Conservation (phyloP, 2,113 vertebrate species). For the Saccopteryx leptura region DNA sequence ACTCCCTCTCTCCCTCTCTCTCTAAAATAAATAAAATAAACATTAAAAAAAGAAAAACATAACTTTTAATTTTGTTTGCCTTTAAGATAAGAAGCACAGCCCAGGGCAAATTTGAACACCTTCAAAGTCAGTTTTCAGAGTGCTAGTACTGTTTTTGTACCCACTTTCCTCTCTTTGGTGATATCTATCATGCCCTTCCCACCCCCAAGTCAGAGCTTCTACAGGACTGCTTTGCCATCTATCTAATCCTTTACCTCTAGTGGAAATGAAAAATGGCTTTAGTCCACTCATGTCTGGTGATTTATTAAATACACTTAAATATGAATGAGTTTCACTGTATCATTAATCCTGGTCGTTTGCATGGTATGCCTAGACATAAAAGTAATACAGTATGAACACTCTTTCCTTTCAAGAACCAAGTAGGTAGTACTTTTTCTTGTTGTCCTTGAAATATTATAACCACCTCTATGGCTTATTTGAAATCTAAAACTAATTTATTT, state of each 20-base stretch:
- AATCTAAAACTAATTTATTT: constrained; percentile 41
- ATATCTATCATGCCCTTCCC: not conserved
- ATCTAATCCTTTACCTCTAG: not conserved
- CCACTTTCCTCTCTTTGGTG: not conserved
- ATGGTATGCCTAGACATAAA: not conserved
- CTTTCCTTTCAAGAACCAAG: not conserved
- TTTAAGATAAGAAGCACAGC: not conserved
- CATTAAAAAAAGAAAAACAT: not conserved
- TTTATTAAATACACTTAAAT: not conserved
- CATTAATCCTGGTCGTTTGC: not conserved
- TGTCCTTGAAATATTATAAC: constrained; percentile 43
- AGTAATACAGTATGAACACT: constrained; percentile 16
- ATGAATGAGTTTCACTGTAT: constrained; percentile 5
- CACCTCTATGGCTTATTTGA: not conserved
- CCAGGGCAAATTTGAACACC: not conserved
- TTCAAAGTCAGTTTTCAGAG: not conserved
- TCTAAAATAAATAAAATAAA: no score
- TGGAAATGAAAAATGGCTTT: not conserved
- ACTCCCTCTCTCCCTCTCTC: no score
- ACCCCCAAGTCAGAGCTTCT: not conserved
- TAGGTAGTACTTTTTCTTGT: not conserved
- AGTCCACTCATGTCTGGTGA: not conserved
- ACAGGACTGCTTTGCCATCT: not conserved
- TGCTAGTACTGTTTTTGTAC: not conserved
- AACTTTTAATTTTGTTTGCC: not conserved